Percentiles rank a stretch among this genome's conserved stretches.
phyloP scores from a whole-genome alignment of 2,888 invertebrate genomes.

The Apodemia zela region DNA sequence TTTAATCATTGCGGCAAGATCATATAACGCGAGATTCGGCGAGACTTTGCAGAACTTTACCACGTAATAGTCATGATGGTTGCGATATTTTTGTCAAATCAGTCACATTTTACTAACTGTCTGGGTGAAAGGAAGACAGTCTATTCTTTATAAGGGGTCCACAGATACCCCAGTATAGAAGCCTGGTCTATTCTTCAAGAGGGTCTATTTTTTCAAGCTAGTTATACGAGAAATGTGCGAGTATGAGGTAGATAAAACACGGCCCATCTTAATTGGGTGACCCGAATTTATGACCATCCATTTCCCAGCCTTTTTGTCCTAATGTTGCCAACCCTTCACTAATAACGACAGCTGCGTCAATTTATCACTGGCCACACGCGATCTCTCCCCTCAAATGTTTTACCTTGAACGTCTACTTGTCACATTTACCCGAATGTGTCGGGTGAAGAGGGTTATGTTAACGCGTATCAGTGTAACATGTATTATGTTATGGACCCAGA shows the following conservation, averaged over 20 bases:
- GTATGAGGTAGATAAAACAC: not conserved
- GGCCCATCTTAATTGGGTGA: conserved; percentile 8
- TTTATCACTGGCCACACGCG: conserved; percentile 54
- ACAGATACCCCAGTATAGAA: no score
- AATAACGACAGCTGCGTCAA: conserved; percentile 70
- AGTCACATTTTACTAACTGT: no score
- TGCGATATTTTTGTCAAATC: no score
- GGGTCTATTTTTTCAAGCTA: not conserved
- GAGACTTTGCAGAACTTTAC: no score
- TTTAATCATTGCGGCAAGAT: no score
- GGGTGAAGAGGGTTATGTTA: not conserved
- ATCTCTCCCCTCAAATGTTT: conserved; percentile 27
- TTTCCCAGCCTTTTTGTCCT: conserved; percentile 14
- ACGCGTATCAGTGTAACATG: no score
- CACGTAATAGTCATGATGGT: no score
- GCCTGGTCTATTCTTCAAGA: no score
- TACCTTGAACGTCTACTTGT: conserved; percentile 3
- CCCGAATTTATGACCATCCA: conserved; percentile 13
- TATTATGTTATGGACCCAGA: no score
- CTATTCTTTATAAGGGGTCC: no score
- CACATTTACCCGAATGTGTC: conserved; percentile 6
- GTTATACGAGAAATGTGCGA: not conserved
- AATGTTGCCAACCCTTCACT: conserved; percentile 31
- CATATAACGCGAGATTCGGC: no score
- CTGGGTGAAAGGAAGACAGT: no score